phyloP scores from a whole-genome alignment of 2,797 vertebrate genomes.

The Toxotes lorentzi region DNA sequence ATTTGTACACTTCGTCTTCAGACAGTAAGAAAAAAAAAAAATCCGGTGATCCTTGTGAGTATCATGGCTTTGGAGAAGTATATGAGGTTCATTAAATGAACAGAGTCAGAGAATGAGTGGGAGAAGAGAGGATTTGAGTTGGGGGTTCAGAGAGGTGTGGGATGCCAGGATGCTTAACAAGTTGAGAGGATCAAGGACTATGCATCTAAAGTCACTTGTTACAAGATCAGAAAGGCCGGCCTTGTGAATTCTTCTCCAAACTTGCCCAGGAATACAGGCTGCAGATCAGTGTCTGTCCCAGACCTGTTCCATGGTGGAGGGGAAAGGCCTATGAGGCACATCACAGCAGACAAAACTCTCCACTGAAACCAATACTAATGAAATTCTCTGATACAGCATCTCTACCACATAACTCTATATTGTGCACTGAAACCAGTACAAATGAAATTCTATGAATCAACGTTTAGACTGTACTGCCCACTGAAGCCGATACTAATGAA shows the following conservation, averaged over 20 bases:
- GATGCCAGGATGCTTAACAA: constrained; percentile 28
- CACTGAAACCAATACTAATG: constrained; percentile 58
- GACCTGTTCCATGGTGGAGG: constrained; percentile 30
- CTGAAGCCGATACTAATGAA: constrained; percentile 55
- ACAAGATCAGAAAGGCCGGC: constrained; percentile 29
- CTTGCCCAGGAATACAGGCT: constrained; percentile 19
- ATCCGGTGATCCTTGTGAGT: neutral
- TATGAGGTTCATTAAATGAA: constrained; percentile 28
- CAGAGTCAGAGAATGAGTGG: constrained; percentile 6
- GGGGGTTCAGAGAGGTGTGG: constrained; percentile 6
- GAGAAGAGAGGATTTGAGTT: constrained; percentile 12
- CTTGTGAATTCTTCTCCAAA: constrained; percentile 28
- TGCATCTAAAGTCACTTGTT: constrained; percentile 19
- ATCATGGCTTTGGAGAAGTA: constrained; percentile 2
- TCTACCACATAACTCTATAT: constrained; percentile 47
- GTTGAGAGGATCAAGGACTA: constrained; percentile 36
- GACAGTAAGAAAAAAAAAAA: neutral
- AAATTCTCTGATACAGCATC: constrained; percentile 39
- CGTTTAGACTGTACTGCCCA: constrained; percentile 38
- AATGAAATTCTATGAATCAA: constrained; percentile 57
- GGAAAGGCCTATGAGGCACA: constrained; percentile 20
- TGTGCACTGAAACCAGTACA: constrained; percentile 44
- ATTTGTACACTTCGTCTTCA: neutral
- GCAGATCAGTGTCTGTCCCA: constrained; percentile 29
- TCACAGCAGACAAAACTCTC: constrained; percentile 30